Evolutionary conservation across 2,888 invertebrate genomes (phyloP).

Genomic region (Euplexia lucipara): DNA sequence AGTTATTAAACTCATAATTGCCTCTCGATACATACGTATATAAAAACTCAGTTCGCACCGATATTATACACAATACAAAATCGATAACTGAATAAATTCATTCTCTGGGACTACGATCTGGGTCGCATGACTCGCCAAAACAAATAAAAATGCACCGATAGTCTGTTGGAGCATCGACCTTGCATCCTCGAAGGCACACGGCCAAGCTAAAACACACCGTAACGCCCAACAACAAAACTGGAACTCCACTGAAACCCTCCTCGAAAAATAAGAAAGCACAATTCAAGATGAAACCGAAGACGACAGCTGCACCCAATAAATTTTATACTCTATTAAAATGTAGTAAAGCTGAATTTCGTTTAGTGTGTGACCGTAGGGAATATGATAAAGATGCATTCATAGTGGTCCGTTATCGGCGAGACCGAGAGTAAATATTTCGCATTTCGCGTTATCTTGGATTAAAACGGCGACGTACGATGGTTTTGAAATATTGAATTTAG

Average conservation of each 20-base stretch:
- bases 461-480: slow-evolving; percentile 72
- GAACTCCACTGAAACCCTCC: slow-evolving; percentile 69
- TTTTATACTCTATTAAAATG: slow-evolving; percentile 71
- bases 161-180: slow-evolving; percentile 89
- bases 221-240: slow-evolving; percentile 70
- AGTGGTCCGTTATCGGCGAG: slow-evolving; percentile 84
- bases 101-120: slow-evolving; percentile 86
- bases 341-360: slow-evolving; percentile 57
- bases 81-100: slow-evolving; percentile 90
- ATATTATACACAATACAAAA: slow-evolving; percentile 87
- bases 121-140: slow-evolving; percentile 89
- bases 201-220: slow-evolving; percentile 66
- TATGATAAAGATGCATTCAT: slow-evolving; percentile 88
- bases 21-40: slow-evolving; percentile 46
- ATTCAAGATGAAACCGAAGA: slow-evolving; percentile 89
- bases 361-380: slow-evolving; percentile 42
- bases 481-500: slow-evolving; percentile 86
- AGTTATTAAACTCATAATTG: slow-evolving; percentile 60
- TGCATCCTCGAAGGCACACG: slow-evolving; percentile 77
- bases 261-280: slow-evolving; percentile 89
- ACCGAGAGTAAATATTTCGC: slow-evolving; percentile 88
- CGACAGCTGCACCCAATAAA: slow-evolving; percentile 70
- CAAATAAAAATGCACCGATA: slow-evolving; percentile 90
- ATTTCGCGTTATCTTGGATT: slow-evolving; percentile 86
- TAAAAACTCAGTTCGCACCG: slow-evolving; percentile 73